Base-by-base conservation (phyloP, 1,140 invertebrate species). In the Hestina assimilis region DNA sequence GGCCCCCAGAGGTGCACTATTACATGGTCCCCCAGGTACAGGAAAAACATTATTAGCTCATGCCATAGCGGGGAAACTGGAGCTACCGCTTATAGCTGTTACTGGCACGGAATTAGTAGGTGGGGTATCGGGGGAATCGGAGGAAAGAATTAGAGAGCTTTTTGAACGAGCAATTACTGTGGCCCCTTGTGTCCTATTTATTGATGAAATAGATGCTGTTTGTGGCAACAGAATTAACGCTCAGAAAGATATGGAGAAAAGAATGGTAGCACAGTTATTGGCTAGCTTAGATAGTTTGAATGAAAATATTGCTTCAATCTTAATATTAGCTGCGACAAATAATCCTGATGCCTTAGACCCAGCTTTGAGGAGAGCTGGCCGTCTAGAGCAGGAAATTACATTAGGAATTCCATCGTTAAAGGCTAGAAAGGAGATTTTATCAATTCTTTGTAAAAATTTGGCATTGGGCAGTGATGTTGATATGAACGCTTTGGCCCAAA, bases 311-410 rank as follows among this genome's bases (percentile, higher is more conserved):
- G 89, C 91, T 28, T 91, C 92, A 54, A 94, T 99, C 3, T 79
- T 99, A 21, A 93, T 99, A 6, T 93, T 99, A 67, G 98, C 96
- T 14, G 97, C 98, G 5, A 99, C 98, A 53, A 99, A 97, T 83
- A 92, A 96, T 59, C 95, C 96, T 0, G 98, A 99, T 82, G 90
- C 94, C 0, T 90, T 99, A 21, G 98, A 99, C 90, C 96, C 96
- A 45, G 96, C 96, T 23, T 86, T 99, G 20, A 91, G 98, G 61
- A 90, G 97, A 70, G 95, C 97, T 28, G 97, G 97, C 11, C 92
- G 98, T 29, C 95, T 96, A 61, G 97, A 99, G 89, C 92, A 96
- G 70, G 98, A 99, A 91, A 94, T 99, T 40, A 92, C 93, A 43
- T 90, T 99, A 41, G 97, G 96, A 47, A 97, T 99, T 72, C 98